phyloP scores from a whole-genome alignment of 2,888 invertebrate species.

The Drosophila fungiperda region DNA sequence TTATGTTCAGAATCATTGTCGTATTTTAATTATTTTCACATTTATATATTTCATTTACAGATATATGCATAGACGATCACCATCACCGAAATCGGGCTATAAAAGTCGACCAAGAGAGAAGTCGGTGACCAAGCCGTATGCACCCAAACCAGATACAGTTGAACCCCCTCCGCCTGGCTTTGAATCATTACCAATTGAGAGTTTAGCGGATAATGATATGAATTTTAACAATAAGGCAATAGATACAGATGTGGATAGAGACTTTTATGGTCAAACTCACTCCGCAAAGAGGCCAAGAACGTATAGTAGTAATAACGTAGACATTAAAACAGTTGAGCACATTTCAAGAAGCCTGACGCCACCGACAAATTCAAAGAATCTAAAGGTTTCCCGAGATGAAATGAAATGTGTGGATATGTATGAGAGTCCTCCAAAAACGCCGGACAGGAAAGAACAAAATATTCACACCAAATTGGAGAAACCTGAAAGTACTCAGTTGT shows the following conservation, averaged over 20 bases:
- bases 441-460: constrained; percentile 41
- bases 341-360: constrained; percentile 58
- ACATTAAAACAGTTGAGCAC: constrained; percentile 28
- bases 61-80: constrained; percentile 55
- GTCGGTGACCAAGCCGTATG: constrained; percentile 34
- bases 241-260: constrained; percentile 18
- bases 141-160: constrained; percentile 48
- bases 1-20: neutral
- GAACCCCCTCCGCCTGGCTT: constrained; percentile 82
- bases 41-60: constrained; percentile 34
- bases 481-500: neutral
- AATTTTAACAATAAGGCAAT: constrained; percentile 25
- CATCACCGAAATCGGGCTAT: constrained; percentile 45
- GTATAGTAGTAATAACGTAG: constrained; percentile 30
- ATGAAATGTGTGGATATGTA: constrained; percentile 10
- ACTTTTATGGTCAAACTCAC: constrained; percentile 16
- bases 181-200: constrained; percentile 63
- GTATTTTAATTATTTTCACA: neutral
- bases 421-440: constrained; percentile 58
- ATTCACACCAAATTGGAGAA: constrained; percentile 18
- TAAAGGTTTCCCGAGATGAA: constrained; percentile 38
- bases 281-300: constrained; percentile 36
- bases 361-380: constrained; percentile 48
- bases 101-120: constrained; percentile 30
- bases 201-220: constrained; percentile 51